A percentile compares a stretch with the other conserved stretches of the same genome.
These are phyloP conservation scores for Squalus acanthias DNA, from an alignment of 2,797 vertebrate species.

Conservation along the genomic window DNA sequence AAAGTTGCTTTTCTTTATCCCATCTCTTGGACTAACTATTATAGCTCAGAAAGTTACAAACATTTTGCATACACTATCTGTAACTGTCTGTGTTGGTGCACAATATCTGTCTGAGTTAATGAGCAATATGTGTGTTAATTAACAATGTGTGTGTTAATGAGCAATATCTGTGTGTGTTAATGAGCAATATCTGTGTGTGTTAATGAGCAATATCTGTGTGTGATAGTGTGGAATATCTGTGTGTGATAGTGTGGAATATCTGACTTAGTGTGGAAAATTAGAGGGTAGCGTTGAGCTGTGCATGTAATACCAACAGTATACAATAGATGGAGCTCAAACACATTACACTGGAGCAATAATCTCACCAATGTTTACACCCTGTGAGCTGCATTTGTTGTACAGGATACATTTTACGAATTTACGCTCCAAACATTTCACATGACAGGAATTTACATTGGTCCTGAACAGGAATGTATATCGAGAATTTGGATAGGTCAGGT, in stretches of 20 bases:
- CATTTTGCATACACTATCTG: neutral
- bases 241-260: neutral
- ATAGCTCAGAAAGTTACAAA: neutral
- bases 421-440: neutral
- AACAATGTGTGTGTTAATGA: neutral
- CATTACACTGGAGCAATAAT: neutral
- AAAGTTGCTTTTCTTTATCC: neutral
- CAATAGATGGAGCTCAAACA: neutral
- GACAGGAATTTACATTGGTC: neutral
- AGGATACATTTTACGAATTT: neutral
- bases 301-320: neutral
- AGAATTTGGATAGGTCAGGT: neutral
- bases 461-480: no score
- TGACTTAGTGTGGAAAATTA: neutral
- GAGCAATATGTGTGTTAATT: neutral
- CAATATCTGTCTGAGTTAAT: neutral
- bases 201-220: neutral
- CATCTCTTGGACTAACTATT: neutral
- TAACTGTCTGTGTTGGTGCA: no score
- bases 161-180: neutral
- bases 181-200: neutral
- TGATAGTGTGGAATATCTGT: no score
- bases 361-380: neutral
- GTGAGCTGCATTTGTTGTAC: neutral
- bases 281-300: neutral